Evolutionary conservation across 2,113 vertebrate species (phyloP), one percentile per base, ranked within the genome.

Genomic region (Brachyhypopomus occidentalis): DNA sequence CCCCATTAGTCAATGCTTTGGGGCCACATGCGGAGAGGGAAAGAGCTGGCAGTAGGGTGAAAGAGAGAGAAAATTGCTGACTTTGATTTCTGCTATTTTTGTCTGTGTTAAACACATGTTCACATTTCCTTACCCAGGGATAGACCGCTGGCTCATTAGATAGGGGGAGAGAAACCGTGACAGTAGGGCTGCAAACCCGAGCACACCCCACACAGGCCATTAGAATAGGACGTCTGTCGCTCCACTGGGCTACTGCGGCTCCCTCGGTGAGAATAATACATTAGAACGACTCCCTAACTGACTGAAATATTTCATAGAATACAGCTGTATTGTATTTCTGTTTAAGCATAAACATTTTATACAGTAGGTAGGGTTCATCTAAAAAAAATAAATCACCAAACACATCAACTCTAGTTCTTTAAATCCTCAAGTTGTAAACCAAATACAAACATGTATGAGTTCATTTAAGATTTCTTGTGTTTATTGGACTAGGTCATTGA

Each of bases 181-280:
- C 77, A 71, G 66, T 8, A 59, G 77, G 0, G 16, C 66, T 70
- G 36, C 20, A 70, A 70, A n/a, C 34, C 66, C 66, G 41, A 70
- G 38, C 66, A 70, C 36, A 12, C 56, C 56, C 30, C 75, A 62
- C 83, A 75, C 79, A 78, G 83, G 80, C 86, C 81, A 82, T 72
- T 72, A 55, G 85, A 66, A 84, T 73, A 74, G 84, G 83, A 85
- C 89, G 91, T 91, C 90, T 41, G 84, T 89, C 82, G 89, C 90
- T 91, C 89, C 91, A 91, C 78, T 91, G 91, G 88, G 89, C 88
- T 87, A 78, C 86, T 87, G 86, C 78, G 78, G 88, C 87, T 89
- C 87, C 88, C 83, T 25, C 22, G 62, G 19, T 48, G 23, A 80
- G 81, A 69, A 79, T 84, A 76, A 78, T 80, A 86, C 83, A 80